These are phyloP conservation scores for Erythrocebus patas DNA, from an alignment of 2,113 vertebrate species.

Conservation along the genomic window DNA sequence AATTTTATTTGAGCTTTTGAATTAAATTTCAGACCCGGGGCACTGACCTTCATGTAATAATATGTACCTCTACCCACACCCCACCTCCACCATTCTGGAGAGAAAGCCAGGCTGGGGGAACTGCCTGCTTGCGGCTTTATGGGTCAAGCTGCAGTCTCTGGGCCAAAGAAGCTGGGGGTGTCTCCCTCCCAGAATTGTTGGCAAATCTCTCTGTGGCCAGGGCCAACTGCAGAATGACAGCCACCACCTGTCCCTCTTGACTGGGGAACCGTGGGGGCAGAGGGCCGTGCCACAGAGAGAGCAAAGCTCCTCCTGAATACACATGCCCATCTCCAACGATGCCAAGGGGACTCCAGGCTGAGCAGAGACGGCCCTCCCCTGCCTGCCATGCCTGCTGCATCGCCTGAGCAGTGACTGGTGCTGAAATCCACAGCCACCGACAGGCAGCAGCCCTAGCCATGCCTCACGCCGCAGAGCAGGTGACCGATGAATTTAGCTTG, in stretches of 20 bases:
- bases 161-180: neutral
- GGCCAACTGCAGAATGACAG: constrained; percentile 14
- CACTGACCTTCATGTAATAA: neutral
- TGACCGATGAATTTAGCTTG: neutral
- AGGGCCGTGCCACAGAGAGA: neutral
- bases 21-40: neutral
- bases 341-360: neutral
- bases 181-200: neutral
- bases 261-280: neutral
- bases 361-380: neutral
- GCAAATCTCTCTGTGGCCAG: neutral
- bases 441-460: neutral
- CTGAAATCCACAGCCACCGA: neutral
- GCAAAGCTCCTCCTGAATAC: neutral
- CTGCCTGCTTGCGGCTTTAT: neutral
- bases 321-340: neutral
- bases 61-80: neutral
- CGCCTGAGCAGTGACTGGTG: accelerated
- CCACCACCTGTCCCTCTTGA: constrained; percentile 43
- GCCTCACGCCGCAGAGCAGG: neutral
- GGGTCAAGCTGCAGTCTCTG: neutral
- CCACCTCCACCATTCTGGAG: neutral
- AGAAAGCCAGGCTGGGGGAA: neutral
- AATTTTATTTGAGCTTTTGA: neutral
- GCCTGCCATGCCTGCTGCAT: neutral